phyloP scores from a whole-genome alignment of 2,113 vertebrate genomes.

The Uropsilus gracilis region DNA sequence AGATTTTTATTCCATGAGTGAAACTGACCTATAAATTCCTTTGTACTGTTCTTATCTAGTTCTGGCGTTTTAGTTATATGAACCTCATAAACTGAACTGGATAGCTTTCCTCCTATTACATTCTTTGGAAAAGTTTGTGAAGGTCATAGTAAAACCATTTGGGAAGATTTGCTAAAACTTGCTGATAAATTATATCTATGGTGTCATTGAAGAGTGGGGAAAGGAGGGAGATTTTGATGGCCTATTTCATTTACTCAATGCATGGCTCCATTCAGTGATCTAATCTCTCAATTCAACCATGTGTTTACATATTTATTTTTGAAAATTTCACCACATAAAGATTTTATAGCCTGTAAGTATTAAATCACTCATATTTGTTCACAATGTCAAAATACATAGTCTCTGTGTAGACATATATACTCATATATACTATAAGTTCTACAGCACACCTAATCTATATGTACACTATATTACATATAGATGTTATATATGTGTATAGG shows the following conservation, averaged over 20 bases:
- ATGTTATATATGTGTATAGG: not conserved
- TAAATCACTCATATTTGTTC: not conserved
- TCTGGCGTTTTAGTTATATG: not conserved
- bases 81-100: not conserved
- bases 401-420: not conserved
- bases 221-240: not conserved
- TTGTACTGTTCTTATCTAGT: not conserved
- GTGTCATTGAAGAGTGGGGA: not conserved
- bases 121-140: not conserved
- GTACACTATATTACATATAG: not conserved
- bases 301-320: not conserved
- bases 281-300: not conserved
- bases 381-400: not conserved
- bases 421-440: not conserved
- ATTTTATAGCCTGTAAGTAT: not conserved
- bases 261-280: not conserved
- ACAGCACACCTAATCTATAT: not conserved
- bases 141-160: not conserved
- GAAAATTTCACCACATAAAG: not conserved
- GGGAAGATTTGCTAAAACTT: not conserved
- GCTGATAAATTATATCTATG: not conserved
- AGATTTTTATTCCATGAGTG: not conserved
- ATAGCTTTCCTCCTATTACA: not conserved
- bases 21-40: not conserved
- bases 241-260: not conserved